These are phyloP conservation scores for Rhynchotus rufescens DNA, from an alignment of 2,797 vertebrate species.

Conservation along the genomic window DNA sequence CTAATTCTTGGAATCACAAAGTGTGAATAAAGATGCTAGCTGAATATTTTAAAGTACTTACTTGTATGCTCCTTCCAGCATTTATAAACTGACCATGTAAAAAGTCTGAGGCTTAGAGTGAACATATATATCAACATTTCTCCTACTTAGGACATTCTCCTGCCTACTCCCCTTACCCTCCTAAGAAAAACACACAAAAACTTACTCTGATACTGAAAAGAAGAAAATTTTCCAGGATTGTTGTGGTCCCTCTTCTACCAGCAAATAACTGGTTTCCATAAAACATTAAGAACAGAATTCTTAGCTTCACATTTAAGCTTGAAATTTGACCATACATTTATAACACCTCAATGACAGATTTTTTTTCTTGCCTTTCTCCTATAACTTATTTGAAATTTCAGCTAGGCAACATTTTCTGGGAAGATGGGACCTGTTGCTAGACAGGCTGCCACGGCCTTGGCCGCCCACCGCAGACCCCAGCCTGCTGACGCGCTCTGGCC, in stretches of 20 bases:
- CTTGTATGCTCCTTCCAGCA: background rate
- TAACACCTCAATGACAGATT: background rate
- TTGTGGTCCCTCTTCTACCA: background rate
- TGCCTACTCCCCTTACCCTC: no score
- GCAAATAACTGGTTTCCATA: background rate
- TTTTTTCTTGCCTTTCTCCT: background rate
- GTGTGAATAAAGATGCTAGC: background rate
- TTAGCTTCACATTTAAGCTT: background rate
- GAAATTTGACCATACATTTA: background rate
- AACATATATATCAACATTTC: background rate
- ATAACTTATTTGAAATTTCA: background rate
- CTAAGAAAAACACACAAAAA: no score
- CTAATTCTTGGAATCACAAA: background rate
- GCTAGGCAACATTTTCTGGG: background rate
- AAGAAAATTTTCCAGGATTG: fast-evolving
- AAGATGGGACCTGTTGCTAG: background rate
- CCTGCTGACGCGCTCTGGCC: background rate
- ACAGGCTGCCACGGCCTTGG: background rate
- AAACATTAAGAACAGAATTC: background rate
- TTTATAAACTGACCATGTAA: background rate
- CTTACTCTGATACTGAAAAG: background rate
- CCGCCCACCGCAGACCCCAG: no score
- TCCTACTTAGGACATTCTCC: background rate
- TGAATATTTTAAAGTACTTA: background rate
- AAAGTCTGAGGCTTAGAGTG: background rate